Base-by-base conservation (phyloP, 2,113 vertebrate genomes). In the Coptodon bakossiorum region DNA sequence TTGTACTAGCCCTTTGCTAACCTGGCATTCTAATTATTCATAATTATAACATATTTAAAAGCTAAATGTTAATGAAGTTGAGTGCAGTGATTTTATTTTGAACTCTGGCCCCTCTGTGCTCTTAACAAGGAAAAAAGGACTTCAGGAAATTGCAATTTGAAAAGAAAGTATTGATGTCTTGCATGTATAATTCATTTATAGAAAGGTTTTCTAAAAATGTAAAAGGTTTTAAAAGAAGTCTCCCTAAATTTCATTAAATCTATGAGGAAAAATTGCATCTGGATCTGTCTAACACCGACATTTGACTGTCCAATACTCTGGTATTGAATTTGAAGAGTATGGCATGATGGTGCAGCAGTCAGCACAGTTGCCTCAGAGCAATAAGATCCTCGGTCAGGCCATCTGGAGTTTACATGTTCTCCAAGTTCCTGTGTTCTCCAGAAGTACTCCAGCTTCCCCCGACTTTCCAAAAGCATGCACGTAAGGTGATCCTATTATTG, bases 111-210 rank as follows among this genome's bases (percentile, higher is more conserved):
- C 61, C 83, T 88, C 86, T 82, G 88, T 56, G 86, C 90, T 90
- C 79, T 85, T 82, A 90, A 90, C 82, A 86, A 68, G 82, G 81
- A 89, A 82, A 76, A 86, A 76, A 85, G 89, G 17, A 88, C 93
- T 88, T 91, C 27, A 40, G 94, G 94, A 94, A 94, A 90, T 90
- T 93, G 84, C 80, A 88, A 90, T 94, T 91, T 94, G 88, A 93
- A 95, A 94, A 93, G 92, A 86, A 92, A 86, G 84, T 94, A 93
- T 90, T 57, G 84, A 91, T 84, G 88, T 84, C 84, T 89, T 82
- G 76, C 87, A 93, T 96, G 85, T 93, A 94, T 95, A 95, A 95
- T 95, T 95, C 90, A 89, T 95, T 91, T 87, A 79, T 84, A 89
- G 80, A 85, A 91, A 83, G 87, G 78, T 48, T 76, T 76, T 76